These are phyloP conservation scores for Platorchestia sp. DNA, from an alignment of 1,140 invertebrate species.

Conservation along the genomic window DNA sequence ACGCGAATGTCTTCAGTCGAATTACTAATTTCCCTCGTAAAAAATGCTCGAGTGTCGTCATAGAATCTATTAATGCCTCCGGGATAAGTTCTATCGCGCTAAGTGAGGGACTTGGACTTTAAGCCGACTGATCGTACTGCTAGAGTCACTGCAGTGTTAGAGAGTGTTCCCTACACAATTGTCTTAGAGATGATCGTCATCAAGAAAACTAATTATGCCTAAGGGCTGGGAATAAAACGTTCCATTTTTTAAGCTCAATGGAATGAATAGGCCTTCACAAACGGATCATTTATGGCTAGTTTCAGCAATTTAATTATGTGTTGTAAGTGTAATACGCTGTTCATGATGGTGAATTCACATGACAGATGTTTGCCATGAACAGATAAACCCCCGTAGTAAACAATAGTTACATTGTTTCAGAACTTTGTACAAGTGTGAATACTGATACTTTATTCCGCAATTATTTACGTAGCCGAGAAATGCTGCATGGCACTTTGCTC, in stretches of 20 bases:
- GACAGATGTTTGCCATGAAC: too few species aligned
- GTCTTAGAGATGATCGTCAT: neutral
- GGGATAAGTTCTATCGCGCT: neutral
- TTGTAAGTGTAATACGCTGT: neutral
- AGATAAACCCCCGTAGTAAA: too few species aligned
- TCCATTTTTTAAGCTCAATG: too few species aligned
- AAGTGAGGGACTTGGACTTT: neutral
- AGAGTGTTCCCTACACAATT: neutral
- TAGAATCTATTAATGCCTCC: neutral
- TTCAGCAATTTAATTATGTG: neutral
- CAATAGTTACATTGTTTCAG: too few species aligned
- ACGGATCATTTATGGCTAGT: neutral
- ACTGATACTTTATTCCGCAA: too few species aligned
- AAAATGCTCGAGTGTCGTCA: neutral
- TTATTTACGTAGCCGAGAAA: too few species aligned
- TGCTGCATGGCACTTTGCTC: too few species aligned
- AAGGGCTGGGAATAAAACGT: too few species aligned
- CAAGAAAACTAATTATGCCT: neutral
- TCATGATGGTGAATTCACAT: too few species aligned
- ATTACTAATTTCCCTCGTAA: neutral
- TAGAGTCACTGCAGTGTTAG: neutral
- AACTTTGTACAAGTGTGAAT: too few species aligned
- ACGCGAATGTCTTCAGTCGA: neutral
- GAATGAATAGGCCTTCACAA: neutral
- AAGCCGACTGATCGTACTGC: neutral